Conservation (phyloP, 2,113 vertebrate genomes). For the Prochilodus magdalenae region DNA sequence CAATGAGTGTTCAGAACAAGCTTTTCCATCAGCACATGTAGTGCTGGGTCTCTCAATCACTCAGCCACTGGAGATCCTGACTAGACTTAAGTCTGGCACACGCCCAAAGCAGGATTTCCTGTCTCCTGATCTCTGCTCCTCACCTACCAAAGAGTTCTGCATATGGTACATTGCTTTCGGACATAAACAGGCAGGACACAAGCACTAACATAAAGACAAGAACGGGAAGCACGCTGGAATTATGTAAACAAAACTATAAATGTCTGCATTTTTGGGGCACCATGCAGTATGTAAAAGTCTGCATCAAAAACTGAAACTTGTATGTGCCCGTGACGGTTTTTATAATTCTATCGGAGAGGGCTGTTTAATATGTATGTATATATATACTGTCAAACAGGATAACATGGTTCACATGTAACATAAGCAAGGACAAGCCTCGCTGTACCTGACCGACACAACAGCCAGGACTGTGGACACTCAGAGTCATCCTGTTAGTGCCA, state of each 20-base stretch:
- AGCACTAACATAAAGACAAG: neutral
- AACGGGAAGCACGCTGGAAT: neutral
- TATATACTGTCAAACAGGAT: too few relatives aligned
- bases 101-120: constrained; percentile 57
- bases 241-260: constrained; percentile 5
- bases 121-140: constrained; percentile 47
- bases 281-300: too few relatives aligned
- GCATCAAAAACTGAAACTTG: neutral
- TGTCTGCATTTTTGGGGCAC: neutral
- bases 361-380: too few relatives aligned
- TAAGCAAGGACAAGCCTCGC: too few relatives aligned
- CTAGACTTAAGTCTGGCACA: constrained; percentile 17
- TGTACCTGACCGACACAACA: too few relatives aligned
- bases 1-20: neutral
- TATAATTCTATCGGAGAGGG: neutral
- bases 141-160: constrained; percentile 29
- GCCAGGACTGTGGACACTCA: too few relatives aligned
- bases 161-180: neutral
- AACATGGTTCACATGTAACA: too few relatives aligned
- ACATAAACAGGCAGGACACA: constrained; percentile 44
- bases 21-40: neutral
- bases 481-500: too few relatives aligned
- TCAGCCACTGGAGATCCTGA: neutral
- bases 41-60: neutral
- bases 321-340: too few relatives aligned